A percentile compares a stretch with the other conserved stretches of the same genome.
Evolutionary conservation across 2,797 vertebrate species (phyloP).

Genomic region (Sebastes flavidus): DNA sequence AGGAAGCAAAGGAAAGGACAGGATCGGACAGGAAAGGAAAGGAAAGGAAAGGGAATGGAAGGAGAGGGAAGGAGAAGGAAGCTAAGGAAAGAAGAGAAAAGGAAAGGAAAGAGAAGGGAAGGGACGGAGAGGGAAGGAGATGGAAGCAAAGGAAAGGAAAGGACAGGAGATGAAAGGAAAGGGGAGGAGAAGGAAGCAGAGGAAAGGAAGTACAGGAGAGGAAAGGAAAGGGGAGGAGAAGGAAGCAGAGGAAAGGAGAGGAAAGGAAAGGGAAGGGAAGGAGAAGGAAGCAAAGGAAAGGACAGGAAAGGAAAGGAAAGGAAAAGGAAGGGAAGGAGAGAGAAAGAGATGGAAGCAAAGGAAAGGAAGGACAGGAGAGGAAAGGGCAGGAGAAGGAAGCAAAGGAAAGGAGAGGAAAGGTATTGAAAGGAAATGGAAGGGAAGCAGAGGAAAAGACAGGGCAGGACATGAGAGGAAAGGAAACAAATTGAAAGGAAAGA

Average conservation of each 20-base stretch:
- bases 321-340: too few relatives aligned
- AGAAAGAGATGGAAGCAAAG: background rate
- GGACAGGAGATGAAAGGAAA: accelerated
- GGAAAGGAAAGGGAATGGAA: too few relatives aligned
- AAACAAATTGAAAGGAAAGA: too few relatives aligned
- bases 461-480: background rate
- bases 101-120: accelerated
- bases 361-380: too few relatives aligned
- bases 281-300: too few relatives aligned
- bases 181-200: too few relatives aligned
- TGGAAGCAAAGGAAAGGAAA: too few relatives aligned
- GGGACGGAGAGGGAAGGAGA: accelerated
- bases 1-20: too few relatives aligned
- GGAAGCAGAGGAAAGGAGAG: accelerated
- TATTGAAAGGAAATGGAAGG: background rate
- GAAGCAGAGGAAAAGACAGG: background rate
- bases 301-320: too few relatives aligned
- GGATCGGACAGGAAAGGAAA: too few relatives aligned
- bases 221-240: too few relatives aligned
- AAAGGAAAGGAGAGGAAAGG: background rate
- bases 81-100: accelerated
- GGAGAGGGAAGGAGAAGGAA: too few relatives aligned
- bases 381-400: background rate
- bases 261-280: background rate
- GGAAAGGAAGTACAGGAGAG: background rate